Conservation (phyloP, 92 coral and sea anemone genomes). For the Bergia sp. region DNA sequence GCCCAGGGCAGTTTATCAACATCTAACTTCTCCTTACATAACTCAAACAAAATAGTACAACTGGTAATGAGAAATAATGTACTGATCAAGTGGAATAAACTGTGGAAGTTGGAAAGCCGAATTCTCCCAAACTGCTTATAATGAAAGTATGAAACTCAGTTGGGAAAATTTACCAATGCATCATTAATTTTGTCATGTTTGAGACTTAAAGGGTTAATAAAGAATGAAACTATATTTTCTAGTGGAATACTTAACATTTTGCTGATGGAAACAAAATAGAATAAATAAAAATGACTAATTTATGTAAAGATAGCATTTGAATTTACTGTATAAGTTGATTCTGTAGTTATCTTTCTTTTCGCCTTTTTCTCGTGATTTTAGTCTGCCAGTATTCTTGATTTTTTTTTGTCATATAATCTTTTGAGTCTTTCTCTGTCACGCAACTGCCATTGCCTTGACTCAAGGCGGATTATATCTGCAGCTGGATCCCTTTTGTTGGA, state of each 20-base stretch:
- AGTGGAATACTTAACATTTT: constrained; percentile 12
- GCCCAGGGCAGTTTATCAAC: too few relatives aligned
- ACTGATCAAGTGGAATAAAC: too few relatives aligned
- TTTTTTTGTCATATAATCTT: constrained; percentile 48
- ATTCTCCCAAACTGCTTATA: too few relatives aligned
- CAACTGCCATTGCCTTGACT: constrained; percentile 70
- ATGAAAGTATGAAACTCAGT: constrained; percentile 2
- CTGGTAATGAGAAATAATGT: too few relatives aligned
- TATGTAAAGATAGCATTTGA: constrained; percentile 17
- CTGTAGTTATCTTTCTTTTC: constrained; percentile 39
- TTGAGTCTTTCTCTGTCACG: constrained; percentile 50
- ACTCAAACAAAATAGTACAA: too few relatives aligned
- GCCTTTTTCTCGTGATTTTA: constrained; percentile 34
- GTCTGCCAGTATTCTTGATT: constrained; percentile 47
- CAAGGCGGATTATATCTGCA: constrained; percentile 58
- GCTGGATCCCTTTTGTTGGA: constrained; percentile 60
- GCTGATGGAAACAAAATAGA: too few relatives aligned
- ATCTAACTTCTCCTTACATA: too few relatives aligned
- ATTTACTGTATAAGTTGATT: constrained; percentile 27
- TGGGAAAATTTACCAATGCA: constrained; percentile 2
- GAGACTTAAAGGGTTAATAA: constrained; percentile 12
- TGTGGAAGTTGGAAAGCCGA: too few relatives aligned
- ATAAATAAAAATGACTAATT: constrained; percentile 15
- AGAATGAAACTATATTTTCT: constrained; percentile 25
- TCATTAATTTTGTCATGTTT: not conserved